Base-by-base conservation (phyloP, 23 tunicate species). In the Diplosoma virens region DNA sequence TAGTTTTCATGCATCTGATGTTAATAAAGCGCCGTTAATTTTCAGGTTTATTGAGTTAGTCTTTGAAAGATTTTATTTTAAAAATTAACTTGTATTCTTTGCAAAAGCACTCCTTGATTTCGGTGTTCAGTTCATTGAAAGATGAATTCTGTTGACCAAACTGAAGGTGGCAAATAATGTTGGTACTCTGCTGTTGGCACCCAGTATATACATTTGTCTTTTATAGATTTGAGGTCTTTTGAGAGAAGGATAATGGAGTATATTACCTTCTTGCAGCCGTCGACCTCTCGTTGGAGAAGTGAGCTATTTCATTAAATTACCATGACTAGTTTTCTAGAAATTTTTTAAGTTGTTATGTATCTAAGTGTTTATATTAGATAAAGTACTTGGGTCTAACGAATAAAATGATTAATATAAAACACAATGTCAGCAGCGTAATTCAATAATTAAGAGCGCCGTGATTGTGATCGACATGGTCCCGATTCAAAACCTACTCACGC, bases 241-340 rank as follows among this genome's bases (percentile, higher is more conserved):
- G 97, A 92, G 69, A 34, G 97, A 76, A 67, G 97, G 55, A 30
- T 92, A 34, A 82, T 92, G 84, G 97, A 92, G 61, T 85, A 83
- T 50, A 85, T 92, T 5, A 20, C 83, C 18, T 70, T 70, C 66
- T 36, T 92, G 27, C 97, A 85, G 59, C 97, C 97, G 20, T 29
- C 92, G 1, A 92, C 97, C 2, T 80, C 81, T 11, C 65, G 87
- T 59, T 92, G 97, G 97, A 75, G 97, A 85, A 58, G 97, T 92
- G 66, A 81, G 71, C 37, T n/a, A n/a, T 41, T 41, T 7, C 50
- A 7, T 7, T 9, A 41, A 14, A 41, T 7, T 7, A 41, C 11
- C 50, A 41, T 14, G 14, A 41, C 14, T 41, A 27, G 24, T 20
- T 17, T 25, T 59, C 18, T 58, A 24, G 17, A n/a, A n/a, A 11